Evolutionary conservation across 2,113 vertebrate species (phyloP).

Genomic region (Rana temporaria): DNA sequence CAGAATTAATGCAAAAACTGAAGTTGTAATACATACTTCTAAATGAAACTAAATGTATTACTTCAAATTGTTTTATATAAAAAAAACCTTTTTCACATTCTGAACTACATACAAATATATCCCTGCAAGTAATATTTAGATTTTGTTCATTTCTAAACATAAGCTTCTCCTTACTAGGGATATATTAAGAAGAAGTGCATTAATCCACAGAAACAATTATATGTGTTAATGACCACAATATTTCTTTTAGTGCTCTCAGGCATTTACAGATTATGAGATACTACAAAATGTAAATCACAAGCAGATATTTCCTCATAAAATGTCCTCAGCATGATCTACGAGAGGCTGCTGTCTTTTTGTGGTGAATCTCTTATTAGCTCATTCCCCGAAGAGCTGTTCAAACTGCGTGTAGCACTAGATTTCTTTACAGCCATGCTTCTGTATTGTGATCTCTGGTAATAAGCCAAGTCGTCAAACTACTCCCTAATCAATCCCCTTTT

Average conservation of each 20-base stretch:
- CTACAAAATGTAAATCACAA: slow-evolving; percentile 70
- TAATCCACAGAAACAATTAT: too few relatives aligned
- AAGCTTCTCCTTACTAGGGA: too few relatives aligned
- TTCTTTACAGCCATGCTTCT: slow-evolving; percentile 66
- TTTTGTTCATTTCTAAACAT: too few relatives aligned
- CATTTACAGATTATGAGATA: not conserved
- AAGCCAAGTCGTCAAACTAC: slow-evolving; percentile 70
- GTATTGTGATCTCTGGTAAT: slow-evolving; percentile 74
- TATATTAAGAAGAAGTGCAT: too few relatives aligned
- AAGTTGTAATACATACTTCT: too few relatives aligned
- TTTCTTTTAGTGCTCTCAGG: not conserved
- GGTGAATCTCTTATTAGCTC: slow-evolving; percentile 76
- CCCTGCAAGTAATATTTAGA: too few relatives aligned
- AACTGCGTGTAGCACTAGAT: slow-evolving; percentile 67
- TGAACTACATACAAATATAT: too few relatives aligned
- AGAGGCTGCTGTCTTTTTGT: slow-evolving; percentile 66
- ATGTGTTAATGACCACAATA: not conserved
- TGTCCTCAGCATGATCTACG: slow-evolving; percentile 63
- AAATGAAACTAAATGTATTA: too few relatives aligned
- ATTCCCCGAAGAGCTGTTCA: slow-evolving; percentile 75
- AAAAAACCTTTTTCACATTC: too few relatives aligned
- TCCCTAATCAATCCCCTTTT: slow-evolving; percentile 70
- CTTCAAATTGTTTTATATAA: too few relatives aligned
- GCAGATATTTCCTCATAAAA: slow-evolving; percentile 66
- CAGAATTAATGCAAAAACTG: too few relatives aligned